Evolutionary conservation across 2,113 vertebrate species (phyloP), one percentile per base, ranked within the genome.

Genomic region (Phocoena sinus): DNA sequence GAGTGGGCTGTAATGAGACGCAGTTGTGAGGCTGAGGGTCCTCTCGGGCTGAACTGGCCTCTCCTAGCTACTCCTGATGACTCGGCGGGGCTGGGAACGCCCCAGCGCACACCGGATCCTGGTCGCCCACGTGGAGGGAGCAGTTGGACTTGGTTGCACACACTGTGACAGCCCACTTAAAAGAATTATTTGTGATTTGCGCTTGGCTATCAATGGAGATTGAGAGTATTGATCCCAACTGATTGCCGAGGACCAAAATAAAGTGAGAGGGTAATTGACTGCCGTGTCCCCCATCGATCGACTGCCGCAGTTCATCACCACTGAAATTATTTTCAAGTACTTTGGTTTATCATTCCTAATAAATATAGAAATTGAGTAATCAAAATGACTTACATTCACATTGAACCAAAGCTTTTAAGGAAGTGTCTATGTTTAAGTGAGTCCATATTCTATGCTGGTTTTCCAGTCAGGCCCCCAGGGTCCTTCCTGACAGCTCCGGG

Each of bases 201-300:
- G 80, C 96, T 95, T 88, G 83, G 92, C 98, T 98, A 94, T 98
- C 98, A 98, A 98, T 98, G 33, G 93, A 98, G 97, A 98, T 98
- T 98, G 98, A 98, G 98, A 97, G 94, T 98, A 99, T 99, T 86
- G 98, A 98, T 98, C 95, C 0, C 28, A 93, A 93, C 95, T 98
- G 98, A 99, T 98, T 98, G 97, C 98, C 18, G 33, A 94, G 94
- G 95, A 98, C 97, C 98, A 98, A 98, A 98, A 98, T 98, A 97
- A 98, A 98, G 98, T 82, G 96, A 98, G 97, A 97, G 97, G 97
- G 97, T 98, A 98, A 99, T 98, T 98, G 98, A 90, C 98, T 98
- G 98, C 95, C 93, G 53, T 98, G 98, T 98, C 96, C 97, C 81
- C 89, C 95, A 98, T 98, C 84, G 98, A 99, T 98, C 15, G 1